Conservation (phyloP, 2,888 invertebrate species). For the Miltochrista miniata region DNA sequence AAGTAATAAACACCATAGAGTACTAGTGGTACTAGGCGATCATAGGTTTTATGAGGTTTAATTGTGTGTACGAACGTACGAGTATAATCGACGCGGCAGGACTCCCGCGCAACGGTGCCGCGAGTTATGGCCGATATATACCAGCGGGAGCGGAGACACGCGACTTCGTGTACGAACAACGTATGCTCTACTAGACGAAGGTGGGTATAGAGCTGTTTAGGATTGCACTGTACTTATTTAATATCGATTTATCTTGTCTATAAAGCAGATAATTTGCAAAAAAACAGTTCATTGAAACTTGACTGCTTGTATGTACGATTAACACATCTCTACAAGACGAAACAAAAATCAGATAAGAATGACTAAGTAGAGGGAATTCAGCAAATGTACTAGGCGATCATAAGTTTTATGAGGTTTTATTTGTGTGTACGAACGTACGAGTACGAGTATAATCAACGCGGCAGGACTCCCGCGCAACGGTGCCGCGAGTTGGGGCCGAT, state of each 20-base stretch:
- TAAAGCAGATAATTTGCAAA: no score
- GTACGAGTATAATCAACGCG: slow-evolving; percentile 61
- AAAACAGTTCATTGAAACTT: no score
- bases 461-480: slow-evolving; percentile 56
- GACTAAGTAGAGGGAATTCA: no score
- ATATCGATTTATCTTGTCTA: no score
- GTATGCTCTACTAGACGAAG: slow-evolving; percentile 40
- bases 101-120: slow-evolving; percentile 51
- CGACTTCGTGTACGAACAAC: slow-evolving; percentile 44
- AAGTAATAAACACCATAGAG: slow-evolving; percentile 39
- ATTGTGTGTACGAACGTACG: slow-evolving; percentile 53
- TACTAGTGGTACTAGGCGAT: slow-evolving; percentile 50
- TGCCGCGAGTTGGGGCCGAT: slow-evolving; percentile 52
- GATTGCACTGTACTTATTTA: no score
- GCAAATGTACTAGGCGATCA: slow-evolving; percentile 51
- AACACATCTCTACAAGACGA: no score
- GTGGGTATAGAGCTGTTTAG: slow-evolving; percentile 21
- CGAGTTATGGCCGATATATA: slow-evolving; percentile 55
- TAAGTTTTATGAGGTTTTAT: slow-evolving; percentile 61
- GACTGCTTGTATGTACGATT: no score
- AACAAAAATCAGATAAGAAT: no score
- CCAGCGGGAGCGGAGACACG: slow-evolving; percentile 50
- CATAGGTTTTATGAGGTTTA: slow-evolving; percentile 61
- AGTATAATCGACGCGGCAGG: slow-evolving; percentile 62
- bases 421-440: slow-evolving; percentile 51